Evolutionary conservation across 2,888 invertebrate species (phyloP).

Genomic region (Podabrus alpinus): DNA sequence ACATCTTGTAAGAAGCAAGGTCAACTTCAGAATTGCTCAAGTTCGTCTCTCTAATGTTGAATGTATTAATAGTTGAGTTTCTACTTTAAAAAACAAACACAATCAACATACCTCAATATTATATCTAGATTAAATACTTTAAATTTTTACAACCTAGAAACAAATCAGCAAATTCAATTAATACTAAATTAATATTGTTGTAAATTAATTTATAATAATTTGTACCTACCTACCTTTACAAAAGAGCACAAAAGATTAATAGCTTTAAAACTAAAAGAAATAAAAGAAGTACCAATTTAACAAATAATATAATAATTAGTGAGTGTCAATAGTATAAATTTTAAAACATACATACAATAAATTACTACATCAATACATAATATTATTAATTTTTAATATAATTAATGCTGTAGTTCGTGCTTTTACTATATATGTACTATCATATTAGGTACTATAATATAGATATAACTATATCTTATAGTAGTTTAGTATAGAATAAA

Average conservation of each 20-base stretch:
- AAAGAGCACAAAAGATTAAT: background rate
- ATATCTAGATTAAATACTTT: background rate
- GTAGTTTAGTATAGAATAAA: no score
- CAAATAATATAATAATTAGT: background rate
- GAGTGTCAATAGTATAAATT: no score
- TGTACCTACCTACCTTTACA: background rate
- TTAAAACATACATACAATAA: no score
- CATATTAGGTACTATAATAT: no score
- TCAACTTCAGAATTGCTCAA: constrained; percentile 10
- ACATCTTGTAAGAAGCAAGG: constrained; percentile 13
- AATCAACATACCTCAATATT: background rate
- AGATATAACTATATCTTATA: no score
- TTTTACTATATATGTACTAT: no score
- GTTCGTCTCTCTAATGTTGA: constrained; percentile 1
- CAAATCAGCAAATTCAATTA: background rate
- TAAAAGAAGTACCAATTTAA: background rate
- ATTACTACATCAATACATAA: no score
- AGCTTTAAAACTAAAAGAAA: background rate
- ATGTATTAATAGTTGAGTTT: background rate
- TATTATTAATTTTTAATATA: no score
- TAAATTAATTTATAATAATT: background rate
- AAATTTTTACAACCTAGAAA: background rate
- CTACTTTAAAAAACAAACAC: constrained; percentile 3
- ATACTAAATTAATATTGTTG: background rate
- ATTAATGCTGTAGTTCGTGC: no score